phyloP scores from a whole-genome alignment of 2,113 vertebrate genomes.

The Lathamus discolor region DNA sequence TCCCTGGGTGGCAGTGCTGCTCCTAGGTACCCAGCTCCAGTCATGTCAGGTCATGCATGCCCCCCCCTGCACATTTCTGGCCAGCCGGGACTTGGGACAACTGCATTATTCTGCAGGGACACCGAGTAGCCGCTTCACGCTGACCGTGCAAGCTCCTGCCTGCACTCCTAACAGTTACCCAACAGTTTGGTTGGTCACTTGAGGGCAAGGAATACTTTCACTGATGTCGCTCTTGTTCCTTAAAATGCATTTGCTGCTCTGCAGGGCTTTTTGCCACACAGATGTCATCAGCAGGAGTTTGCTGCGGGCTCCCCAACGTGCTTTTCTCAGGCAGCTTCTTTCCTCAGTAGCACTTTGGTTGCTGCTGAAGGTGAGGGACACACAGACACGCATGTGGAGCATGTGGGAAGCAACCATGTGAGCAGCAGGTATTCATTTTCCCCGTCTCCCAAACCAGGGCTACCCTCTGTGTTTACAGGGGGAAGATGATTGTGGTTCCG shows the following conservation, averaged over 20 bases:
- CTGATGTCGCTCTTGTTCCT: neutral
- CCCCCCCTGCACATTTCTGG: neutral
- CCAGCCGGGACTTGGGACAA: fast-evolving
- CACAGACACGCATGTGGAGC: fast-evolving
- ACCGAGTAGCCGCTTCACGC: fast-evolving
- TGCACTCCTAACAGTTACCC: neutral
- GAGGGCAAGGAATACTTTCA: neutral
- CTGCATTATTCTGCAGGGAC: neutral
- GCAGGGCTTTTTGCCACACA: neutral
- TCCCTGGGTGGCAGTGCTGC: neutral
- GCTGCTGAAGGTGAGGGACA: neutral
- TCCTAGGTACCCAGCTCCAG: neutral
- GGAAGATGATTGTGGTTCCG: neutral
- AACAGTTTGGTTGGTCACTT: fast-evolving
- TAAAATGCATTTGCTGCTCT: neutral
- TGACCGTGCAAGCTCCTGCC: fast-evolving
- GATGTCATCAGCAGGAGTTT: neutral
- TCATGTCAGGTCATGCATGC: fast-evolving
- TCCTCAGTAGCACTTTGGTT: neutral
- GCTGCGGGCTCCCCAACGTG: neutral
- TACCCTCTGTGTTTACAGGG: neutral
- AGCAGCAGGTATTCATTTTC: neutral
- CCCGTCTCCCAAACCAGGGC: neutral
- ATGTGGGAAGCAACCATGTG: neutral
- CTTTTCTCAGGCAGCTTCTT: neutral